phyloP scores from a whole-genome alignment of 2,888 invertebrate genomes.

The Drosophila ustulata region DNA sequence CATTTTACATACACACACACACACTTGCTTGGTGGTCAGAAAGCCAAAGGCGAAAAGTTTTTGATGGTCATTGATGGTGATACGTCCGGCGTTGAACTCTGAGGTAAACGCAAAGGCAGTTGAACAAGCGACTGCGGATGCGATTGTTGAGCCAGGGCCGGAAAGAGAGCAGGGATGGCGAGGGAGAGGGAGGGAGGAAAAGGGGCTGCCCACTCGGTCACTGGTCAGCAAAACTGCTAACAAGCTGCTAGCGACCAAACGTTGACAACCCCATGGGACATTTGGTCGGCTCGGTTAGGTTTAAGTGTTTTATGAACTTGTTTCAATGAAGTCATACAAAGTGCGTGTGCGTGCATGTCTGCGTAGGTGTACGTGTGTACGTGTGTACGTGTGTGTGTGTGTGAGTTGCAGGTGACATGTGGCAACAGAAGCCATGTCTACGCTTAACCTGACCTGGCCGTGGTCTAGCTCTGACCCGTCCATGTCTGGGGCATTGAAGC shows the following conservation, averaged over 20 bases:
- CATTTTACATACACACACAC: conserved; percentile 26
- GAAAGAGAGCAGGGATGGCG: background rate
- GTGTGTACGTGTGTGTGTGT: conserved; percentile 7
- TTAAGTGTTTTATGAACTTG: conserved; percentile 84
- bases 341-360: conserved; percentile 50
- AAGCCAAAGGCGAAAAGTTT: conserved; percentile 67
- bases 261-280: conserved; percentile 68
- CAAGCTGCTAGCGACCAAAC: conserved; percentile 61
- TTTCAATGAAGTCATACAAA: conserved; percentile 78
- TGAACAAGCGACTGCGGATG: conserved; percentile 11
- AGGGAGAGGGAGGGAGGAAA: background rate
- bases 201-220: background rate
- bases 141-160: conserved; percentile 9
- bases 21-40: conserved; percentile 37
- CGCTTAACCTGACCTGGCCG: conserved; percentile 45
- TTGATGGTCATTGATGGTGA: conserved; percentile 71
- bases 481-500: conserved; percentile 75
- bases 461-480: conserved; percentile 48
- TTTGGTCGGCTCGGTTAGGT: conserved; percentile 68
- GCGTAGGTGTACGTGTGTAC: conserved; percentile 1
- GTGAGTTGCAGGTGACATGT: conserved; percentile 57
- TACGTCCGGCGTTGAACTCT: conserved; percentile 60
- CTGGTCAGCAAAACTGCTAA: conserved; percentile 64
- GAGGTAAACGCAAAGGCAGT: conserved; percentile 28
- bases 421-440: conserved; percentile 65